Evolutionary conservation across 1,140 invertebrate genomes (phyloP), one percentile per base, ranked within the genome.

Genomic region (Halictus rubicundus): DNA sequence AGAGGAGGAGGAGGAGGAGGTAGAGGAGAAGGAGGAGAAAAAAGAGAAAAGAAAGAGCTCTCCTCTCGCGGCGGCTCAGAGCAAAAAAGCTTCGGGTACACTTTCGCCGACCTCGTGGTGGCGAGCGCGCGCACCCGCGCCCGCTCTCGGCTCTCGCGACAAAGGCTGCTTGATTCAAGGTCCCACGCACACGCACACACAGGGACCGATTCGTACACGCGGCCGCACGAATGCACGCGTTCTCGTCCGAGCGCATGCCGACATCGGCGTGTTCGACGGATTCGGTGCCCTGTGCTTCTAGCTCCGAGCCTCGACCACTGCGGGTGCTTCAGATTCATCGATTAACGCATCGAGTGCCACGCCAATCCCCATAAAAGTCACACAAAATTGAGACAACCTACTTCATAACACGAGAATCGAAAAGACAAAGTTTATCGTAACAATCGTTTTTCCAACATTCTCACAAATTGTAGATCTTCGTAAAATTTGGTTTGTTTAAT

Each of bases 111-210:
- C 92, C 91, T 92, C 91, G 91, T 91, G 91, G 89, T 88, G 87
- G 84, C 72, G 85, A 74, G 81, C 74, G 69, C 52, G 80, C 78
- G 87, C 83, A 87, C 85, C 83, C 86, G 82, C 82, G 81, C 73
- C 60, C 89, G 89, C 88, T 89, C 84, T 89, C 84, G 89, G 89
- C 89, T 89, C 89, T 89, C 91, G 91, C 92, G 92, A 93, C 92
- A 92, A 93, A 93, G 92, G 92, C 92, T 91, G 92, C 88, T 89
- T 89, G 92, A 93, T 93, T 93, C 92, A 92, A 93, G 92, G 92
- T 92, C 91, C 90, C 91, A 90, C 91, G 88, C 90, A 89, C 87
- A 90, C 88, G 78, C 89, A 82, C 65, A 72, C 66, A 46, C 42
- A 12, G 23, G 37, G 59, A 19, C 49, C 72, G 27, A 54, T 78